Conservation (phyloP, 2,888 invertebrate genomes). For the Eupithecia abbreviata region DNA sequence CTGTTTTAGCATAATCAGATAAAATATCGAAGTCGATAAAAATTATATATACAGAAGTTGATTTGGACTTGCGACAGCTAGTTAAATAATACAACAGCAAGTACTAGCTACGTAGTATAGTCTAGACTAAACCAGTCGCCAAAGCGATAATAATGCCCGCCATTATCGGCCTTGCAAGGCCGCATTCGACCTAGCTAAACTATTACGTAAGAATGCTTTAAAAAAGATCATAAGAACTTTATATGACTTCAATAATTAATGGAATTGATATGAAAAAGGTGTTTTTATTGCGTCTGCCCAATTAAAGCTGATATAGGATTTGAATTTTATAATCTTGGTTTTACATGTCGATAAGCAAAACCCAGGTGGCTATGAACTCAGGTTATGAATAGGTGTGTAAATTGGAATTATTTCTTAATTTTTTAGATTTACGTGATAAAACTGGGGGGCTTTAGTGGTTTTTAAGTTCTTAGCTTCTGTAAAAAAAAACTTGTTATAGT, state of each 20-base stretch:
- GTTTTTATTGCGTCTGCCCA: slow-evolving; percentile 30
- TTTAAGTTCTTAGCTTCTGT: not conserved
- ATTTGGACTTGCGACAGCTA: not conserved
- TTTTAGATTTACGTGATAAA: not conserved
- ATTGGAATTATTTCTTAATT: not conserved
- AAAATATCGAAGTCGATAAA: not conserved
- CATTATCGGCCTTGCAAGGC: slow-evolving; percentile 48
- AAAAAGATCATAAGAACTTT: slow-evolving; percentile 36
- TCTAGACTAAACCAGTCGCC: slow-evolving; percentile 26
- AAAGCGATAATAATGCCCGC: slow-evolving; percentile 33
- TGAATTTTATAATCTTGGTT: slow-evolving; percentile 11
- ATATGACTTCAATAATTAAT: slow-evolving; percentile 31
- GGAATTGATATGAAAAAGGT: slow-evolving; percentile 32
- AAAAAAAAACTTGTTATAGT: slow-evolving; percentile 8
- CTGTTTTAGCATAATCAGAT: not conserved
- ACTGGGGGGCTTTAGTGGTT: not conserved
- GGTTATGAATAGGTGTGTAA: not conserved
- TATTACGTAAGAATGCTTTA: slow-evolving; percentile 40
- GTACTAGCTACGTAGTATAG: slow-evolving; percentile 7
- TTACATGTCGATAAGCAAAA: not conserved
- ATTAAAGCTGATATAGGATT: slow-evolving; percentile 18
- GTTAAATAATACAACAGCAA: not conserved
- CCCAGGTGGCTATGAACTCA: not conserved
- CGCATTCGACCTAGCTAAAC: slow-evolving; percentile 32
- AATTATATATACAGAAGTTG: not conserved